Evolutionary conservation across 2,113 vertebrate species (phyloP).

Genomic region (Ptilonorhynchus violaceus): DNA sequence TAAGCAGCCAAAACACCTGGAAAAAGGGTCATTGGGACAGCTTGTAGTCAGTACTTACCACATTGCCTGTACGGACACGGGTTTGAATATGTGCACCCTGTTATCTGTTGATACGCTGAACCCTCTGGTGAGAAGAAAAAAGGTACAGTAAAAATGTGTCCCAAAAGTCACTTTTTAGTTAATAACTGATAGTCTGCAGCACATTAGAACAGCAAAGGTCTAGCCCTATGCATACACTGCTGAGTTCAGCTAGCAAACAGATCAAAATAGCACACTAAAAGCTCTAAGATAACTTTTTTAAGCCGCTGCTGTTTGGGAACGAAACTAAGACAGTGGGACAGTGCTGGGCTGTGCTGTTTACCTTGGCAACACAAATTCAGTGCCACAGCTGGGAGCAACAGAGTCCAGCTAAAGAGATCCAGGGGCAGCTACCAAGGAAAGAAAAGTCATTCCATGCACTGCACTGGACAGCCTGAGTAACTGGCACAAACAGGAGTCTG

Average conservation of each 20-base stretch:
- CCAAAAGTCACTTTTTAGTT: neutral
- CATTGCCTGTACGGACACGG: conserved; percentile 98
- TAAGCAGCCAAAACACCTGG: neutral
- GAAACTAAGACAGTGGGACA: conserved; percentile 22
- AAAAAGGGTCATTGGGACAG: neutral
- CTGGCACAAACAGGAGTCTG: conserved; percentile 57
- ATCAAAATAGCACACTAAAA: conserved; percentile 35
- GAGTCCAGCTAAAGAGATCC: conserved; percentile 53
- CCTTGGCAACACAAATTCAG: conserved; percentile 62
- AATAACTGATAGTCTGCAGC: neutral
- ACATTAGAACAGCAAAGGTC: neutral
- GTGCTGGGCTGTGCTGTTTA: conserved; percentile 49
- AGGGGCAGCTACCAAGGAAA: conserved; percentile 56
- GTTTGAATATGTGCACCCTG: conserved; percentile 96
- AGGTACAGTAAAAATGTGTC: neutral
- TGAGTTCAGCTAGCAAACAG: conserved; percentile 30
- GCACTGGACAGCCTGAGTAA: conserved; percentile 4
- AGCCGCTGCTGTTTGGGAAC: neutral
- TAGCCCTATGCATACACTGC: neutral
- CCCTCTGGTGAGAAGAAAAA: conserved; percentile 70
- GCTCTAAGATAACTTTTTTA: conserved; percentile 28
- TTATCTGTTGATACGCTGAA: conserved; percentile 96
- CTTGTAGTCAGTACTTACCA: conserved; percentile 78
- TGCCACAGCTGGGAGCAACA: conserved; percentile 48
- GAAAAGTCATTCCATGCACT: conserved; percentile 38